phyloP scores from a whole-genome alignment of 2,888 invertebrate species.

The Entomobrya proxima region DNA sequence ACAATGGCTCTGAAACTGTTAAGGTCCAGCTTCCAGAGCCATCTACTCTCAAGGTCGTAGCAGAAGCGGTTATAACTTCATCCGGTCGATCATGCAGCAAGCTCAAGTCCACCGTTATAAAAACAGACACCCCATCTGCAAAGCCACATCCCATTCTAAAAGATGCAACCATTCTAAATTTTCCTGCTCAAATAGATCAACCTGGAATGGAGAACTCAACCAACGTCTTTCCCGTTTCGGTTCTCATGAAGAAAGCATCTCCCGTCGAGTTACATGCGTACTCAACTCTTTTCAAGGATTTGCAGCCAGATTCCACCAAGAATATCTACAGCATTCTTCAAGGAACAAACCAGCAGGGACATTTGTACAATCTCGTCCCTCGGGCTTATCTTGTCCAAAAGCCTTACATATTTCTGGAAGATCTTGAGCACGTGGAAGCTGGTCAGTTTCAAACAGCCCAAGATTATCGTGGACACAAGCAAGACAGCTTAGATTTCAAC shows the following conservation, averaged over 20 bases:
- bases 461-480: too few species aligned
- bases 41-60: background rate
- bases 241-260: constrained; percentile 9
- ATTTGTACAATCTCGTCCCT: constrained; percentile 20
- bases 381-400: constrained; percentile 30
- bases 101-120: background rate
- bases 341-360: background rate
- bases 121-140: background rate
- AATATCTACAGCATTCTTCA: background rate
- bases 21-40: constrained; percentile 10
- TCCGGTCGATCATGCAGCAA: background rate
- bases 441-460: background rate
- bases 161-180: background rate
- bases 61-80: background rate
- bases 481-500: constrained; percentile 59
- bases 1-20: too few species aligned
- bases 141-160: background rate
- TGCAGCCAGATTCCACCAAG: background rate
- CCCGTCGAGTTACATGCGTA: constrained; percentile 36
- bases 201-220: background rate
- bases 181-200: background rate
- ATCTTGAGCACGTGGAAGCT: constrained; percentile 9
- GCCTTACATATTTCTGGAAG: constrained; percentile 46
- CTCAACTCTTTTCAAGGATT: constrained; percentile 41
- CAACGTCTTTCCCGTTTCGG: background rate